phyloP scores from a whole-genome alignment of 2,888 invertebrate species.

The Eupithecia dodoneata region DNA sequence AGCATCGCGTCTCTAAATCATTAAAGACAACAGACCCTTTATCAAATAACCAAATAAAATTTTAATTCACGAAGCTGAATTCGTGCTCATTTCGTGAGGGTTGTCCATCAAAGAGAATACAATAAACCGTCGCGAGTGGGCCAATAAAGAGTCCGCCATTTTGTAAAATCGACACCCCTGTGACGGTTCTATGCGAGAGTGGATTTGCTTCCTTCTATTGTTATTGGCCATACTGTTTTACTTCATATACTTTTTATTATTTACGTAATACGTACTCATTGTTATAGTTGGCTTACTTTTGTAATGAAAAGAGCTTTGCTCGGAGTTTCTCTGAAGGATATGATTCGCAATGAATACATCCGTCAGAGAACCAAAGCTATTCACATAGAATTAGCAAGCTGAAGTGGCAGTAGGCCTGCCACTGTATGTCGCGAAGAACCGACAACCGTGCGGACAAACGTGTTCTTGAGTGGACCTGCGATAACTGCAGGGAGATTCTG shows the following conservation, averaged over 20 bases:
- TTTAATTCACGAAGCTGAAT: slow-evolving; percentile 35
- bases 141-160: slow-evolving; percentile 47
- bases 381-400: no score
- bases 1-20: slow-evolving; percentile 12
- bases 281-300: no score
- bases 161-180: slow-evolving; percentile 50
- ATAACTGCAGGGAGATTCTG: no score
- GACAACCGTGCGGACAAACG: no score
- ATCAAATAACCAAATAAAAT: slow-evolving; percentile 32
- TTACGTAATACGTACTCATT: background rate
- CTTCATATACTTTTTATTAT: background rate
- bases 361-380: no score
- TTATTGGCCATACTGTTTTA: background rate
- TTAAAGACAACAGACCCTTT: slow-evolving; percentile 17
- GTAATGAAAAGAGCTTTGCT: no score
- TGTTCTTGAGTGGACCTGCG: no score
- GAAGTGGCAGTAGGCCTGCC: no score
- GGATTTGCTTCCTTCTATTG: background rate
- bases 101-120: slow-evolving; percentile 48
- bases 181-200: slow-evolving; percentile 28
- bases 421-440: no score
- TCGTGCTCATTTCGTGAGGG: slow-evolving; percentile 36
- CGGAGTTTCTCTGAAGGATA: no score
- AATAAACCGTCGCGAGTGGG: slow-evolving; percentile 46
- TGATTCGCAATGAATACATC: no score